These are phyloP conservation scores for Hermaeophaga mercurialis DNA, from an alignment of 2,888 invertebrate species.

Conservation along the genomic window DNA sequence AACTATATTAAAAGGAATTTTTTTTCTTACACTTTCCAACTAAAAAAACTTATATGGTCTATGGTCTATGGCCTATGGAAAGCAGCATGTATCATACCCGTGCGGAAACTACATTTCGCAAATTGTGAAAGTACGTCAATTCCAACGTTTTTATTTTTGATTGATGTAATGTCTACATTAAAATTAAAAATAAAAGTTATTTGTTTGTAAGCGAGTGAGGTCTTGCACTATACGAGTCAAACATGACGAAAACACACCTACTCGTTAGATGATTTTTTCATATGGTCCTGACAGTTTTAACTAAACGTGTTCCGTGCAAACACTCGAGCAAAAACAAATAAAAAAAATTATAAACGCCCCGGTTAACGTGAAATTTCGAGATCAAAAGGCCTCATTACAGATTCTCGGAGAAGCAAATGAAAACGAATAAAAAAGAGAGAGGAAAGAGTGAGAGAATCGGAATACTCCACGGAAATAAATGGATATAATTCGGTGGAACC, in stretches of 20 bases:
- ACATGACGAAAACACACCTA: background rate
- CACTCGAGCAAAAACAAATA: conserved; percentile 20
- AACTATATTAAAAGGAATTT: too few species aligned
- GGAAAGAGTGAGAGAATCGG: conserved; percentile 17
- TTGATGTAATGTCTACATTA: too few species aligned
- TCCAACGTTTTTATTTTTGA: too few species aligned
- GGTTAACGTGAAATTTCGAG: conserved; percentile 26
- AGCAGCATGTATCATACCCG: too few species aligned
- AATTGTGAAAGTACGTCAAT: too few species aligned
- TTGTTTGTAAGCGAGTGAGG: too few species aligned
- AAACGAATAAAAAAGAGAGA: conserved; percentile 16
- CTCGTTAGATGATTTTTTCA: background rate
- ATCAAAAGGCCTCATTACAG: conserved; percentile 33
- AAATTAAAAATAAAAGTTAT: too few species aligned
- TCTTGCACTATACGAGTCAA: background rate
- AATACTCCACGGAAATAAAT: conserved; percentile 2
- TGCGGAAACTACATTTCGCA: too few species aligned
- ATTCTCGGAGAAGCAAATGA: conserved; percentile 26
- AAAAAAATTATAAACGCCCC: conserved; percentile 28
- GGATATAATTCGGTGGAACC: conserved; percentile 23
- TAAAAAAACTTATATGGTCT: too few species aligned
- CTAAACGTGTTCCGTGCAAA: conserved; percentile 6
- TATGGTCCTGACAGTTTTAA: conserved; percentile 1
- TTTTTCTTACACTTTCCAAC: too few species aligned
- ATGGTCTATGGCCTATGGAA: too few species aligned